Evolutionary conservation across 1,140 invertebrate species (phyloP), one percentile per base, ranked within the genome.

Genomic region (Drosophila cardini): DNA sequence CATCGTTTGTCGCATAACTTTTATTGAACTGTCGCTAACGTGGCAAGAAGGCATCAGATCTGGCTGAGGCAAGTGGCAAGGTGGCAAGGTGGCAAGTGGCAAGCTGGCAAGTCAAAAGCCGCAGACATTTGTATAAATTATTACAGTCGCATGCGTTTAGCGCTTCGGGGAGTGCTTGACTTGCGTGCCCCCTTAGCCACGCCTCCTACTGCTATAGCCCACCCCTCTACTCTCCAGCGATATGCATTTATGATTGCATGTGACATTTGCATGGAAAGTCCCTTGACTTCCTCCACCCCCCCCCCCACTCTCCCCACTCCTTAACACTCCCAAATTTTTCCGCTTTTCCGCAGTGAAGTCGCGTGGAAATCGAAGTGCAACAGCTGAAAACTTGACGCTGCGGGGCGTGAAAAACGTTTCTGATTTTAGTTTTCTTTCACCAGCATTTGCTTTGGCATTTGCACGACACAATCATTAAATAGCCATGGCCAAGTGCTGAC

Each of bases 401-500:
- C 63, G 70, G 70, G 55, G 70, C 55, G 46, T 73, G 71, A 73
- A 63, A 56, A 57, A 52, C 42, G 21, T 45, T 34, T 42, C 32
- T 10, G 45, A 50, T 69, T 70, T 65, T 15, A n/a, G n/a, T 61
- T 48, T 26, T 53, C 50, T 74, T 63, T 65, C 70, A 36, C 21
- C 53, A 56, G 32, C 15, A 57, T 70, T 70, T 56, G 45, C 65
- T 76, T 60, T 77, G 84, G 83, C 85, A 86, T 86, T 78, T 86
- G 81, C 83, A 87, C 83, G 83, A 89, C 84, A 87, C 83, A 87
- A 89, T 87, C 83, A 87, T 87, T 87, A 87, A 87, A 80, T 89
- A 83, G 83, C 84, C 83, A 89, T 71, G 80, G 83, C 83, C 83
- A 87, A 87, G 79, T 83, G 80, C 68, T 87, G 82, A 87, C 82